Evolutionary conservation across 2,113 vertebrate species (phyloP).

Genomic region (Trachemys scripta): DNA sequence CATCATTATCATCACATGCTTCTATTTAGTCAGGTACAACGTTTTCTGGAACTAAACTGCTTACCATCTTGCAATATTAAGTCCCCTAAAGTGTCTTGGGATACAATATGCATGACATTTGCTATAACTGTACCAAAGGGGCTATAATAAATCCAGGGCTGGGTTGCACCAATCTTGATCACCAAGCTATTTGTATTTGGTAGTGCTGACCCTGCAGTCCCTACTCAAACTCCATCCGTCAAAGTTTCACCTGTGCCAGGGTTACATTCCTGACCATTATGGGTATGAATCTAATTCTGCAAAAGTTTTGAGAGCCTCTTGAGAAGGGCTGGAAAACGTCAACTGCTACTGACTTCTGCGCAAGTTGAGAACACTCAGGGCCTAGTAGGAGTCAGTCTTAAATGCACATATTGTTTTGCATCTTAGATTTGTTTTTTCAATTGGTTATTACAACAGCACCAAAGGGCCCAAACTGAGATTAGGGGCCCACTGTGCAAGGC

Average conservation of each 20-base stretch:
- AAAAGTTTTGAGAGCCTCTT: not conserved
- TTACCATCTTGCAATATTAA: conserved; percentile 30
- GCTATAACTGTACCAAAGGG: not conserved
- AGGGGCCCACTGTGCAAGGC: no score
- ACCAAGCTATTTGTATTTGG: not conserved
- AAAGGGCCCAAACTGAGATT: no score
- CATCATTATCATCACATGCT: not conserved
- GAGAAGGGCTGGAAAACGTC: not conserved
- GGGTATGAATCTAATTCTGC: not conserved
- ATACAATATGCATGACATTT: not conserved
- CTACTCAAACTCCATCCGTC: not conserved
- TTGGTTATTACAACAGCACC: no score
- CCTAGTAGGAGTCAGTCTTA: not conserved
- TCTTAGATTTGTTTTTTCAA: no score
- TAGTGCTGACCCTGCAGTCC: not conserved
- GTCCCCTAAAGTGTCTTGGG: not conserved
- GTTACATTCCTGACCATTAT: no score
- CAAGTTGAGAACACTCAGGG: no score
- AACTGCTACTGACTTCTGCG: no score
- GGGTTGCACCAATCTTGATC: not conserved
- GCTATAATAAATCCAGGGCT: not conserved
- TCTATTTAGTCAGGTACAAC: conserved; percentile 18
- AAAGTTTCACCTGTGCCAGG: not conserved
- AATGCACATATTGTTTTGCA: no score
- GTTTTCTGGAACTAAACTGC: conserved; percentile 39